These are phyloP conservation scores for Oryzias dopingdopingensis DNA, from an alignment of 2,797 vertebrate species.

Conservation along the genomic window DNA sequence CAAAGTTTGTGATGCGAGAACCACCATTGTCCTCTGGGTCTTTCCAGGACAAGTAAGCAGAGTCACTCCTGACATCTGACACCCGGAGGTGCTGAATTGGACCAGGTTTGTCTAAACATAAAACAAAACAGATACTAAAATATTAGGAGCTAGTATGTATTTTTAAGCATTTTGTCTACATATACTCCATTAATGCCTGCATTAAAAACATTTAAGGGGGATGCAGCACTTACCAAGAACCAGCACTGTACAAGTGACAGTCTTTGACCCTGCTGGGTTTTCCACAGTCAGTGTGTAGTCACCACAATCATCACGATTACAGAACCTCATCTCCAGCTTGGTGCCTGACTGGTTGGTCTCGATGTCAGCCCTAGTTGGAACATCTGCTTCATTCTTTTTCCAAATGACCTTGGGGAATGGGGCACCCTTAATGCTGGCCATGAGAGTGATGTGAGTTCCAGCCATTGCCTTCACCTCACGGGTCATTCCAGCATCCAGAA, in stretches of 20 bases:
- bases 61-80: constrained; percentile 93
- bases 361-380: constrained; percentile 91
- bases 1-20: constrained; percentile 92
- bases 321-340: constrained; percentile 95
- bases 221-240: constrained; percentile 82
- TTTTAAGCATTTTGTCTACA: neutral
- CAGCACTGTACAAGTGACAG: constrained; percentile 90
- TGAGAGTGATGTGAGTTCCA: constrained; percentile 89
- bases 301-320: constrained; percentile 89
- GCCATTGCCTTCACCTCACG: constrained; percentile 89
- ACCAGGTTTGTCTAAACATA: constrained; percentile 89
- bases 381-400: constrained; percentile 92
- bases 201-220: too few relatives aligned
- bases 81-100: constrained; percentile 91
- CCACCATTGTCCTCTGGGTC: constrained; percentile 97
- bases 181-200: too few relatives aligned
- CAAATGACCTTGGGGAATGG: constrained; percentile 94
- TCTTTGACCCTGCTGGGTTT: constrained; percentile 93
- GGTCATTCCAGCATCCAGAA: constrained; percentile 93
- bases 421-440: constrained; percentile 90
- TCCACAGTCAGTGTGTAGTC: constrained; percentile 92
- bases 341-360: constrained; percentile 85
- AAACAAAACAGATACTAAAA: neutral
- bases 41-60: constrained; percentile 96
- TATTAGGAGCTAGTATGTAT: too few relatives aligned